A percentile compares a stretch with the other conserved stretches of the same genome.
Evolutionary conservation across 2,113 vertebrate species (phyloP).

Genomic region (Papio anubis): DNA sequence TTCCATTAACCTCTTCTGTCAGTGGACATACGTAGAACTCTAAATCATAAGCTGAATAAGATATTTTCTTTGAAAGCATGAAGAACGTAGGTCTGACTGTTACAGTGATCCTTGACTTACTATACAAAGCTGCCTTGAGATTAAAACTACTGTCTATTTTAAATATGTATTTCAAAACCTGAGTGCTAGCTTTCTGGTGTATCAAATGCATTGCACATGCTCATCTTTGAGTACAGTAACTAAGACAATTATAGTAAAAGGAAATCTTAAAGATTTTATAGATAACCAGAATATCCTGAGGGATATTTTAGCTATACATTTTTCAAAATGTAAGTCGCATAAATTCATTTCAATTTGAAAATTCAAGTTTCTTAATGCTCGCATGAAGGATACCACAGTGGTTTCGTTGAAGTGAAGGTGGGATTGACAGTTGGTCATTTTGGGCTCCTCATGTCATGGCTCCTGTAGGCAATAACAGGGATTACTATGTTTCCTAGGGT

Average conservation of each 20-base stretch:
- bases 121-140: background rate
- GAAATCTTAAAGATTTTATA: background rate
- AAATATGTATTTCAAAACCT: background rate
- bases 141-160: slow-evolving; percentile 1
- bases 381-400: background rate
- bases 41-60: background rate
- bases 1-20: background rate
- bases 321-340: background rate
- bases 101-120: background rate
- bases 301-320: background rate
- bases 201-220: background rate
- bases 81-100: background rate
- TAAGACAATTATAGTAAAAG: background rate
- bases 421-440: background rate
- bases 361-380: background rate
- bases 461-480: background rate
- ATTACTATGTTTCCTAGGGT: background rate
- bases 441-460: background rate
- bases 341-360: background rate
- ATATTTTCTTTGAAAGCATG: background rate
- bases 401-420: background rate
- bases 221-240: background rate
- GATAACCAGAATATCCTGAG: background rate
- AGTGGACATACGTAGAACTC: background rate
- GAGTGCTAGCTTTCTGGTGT: background rate